A percentile compares a stretch with the other conserved stretches of the same genome.
These are phyloP conservation scores for Sebastes steindachneri DNA, from an alignment of 2,797 vertebrate species.

Conservation along the genomic window DNA sequence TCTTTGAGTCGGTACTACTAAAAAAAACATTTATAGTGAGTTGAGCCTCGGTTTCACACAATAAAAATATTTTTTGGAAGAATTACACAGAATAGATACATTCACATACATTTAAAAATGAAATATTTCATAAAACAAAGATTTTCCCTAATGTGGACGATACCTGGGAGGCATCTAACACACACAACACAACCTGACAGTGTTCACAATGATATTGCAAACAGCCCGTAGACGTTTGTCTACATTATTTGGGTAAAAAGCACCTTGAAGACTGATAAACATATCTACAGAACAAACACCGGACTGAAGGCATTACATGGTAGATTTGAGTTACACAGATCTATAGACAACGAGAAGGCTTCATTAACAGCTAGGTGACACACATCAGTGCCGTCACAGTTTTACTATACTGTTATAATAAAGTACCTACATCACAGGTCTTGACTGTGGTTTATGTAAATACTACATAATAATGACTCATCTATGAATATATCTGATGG, in stretches of 20 bases:
- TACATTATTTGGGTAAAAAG: slow-evolving; percentile 21
- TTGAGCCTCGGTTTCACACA: background rate
- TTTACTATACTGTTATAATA: background rate
- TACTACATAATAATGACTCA: background rate
- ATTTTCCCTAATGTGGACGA: slow-evolving; percentile 2
- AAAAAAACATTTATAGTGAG: background rate
- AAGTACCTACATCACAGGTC: background rate
- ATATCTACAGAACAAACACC: slow-evolving; percentile 36
- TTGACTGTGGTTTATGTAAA: slow-evolving; percentile 2
- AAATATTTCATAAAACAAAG: background rate
- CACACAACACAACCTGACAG: slow-evolving; percentile 26
- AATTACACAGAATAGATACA: slow-evolving; percentile 30
- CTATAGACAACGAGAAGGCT: background rate
- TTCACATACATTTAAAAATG: background rate
- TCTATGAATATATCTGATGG: background rate
- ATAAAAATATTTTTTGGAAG: slow-evolving; percentile 2
- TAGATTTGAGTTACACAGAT: background rate
- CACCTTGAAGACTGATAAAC: slow-evolving; percentile 40
- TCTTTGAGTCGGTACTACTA: slow-evolving; percentile 15
- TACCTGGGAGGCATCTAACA: slow-evolving; percentile 1
- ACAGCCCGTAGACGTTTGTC: slow-evolving; percentile 32
- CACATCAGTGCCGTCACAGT: slow-evolving; percentile 9
- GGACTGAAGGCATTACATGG: slow-evolving; percentile 30
- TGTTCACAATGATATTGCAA: slow-evolving; percentile 57
- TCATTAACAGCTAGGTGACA: slow-evolving; percentile 7